Base-by-base conservation (phyloP, 2,797 vertebrate genomes). In the Gymnothorax javanicus region DNA sequence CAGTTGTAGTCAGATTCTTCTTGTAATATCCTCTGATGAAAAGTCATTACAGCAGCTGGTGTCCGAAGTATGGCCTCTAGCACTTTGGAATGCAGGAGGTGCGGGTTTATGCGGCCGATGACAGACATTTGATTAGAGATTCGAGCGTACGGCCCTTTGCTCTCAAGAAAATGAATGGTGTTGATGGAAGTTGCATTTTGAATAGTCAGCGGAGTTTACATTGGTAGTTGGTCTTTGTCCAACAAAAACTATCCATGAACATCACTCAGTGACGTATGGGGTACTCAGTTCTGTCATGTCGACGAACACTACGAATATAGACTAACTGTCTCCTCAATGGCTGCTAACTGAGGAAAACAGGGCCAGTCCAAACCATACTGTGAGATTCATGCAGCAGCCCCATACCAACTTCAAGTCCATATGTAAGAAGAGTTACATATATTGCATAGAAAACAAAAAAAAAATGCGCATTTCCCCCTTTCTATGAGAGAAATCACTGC, bases 61-160 rank as follows among this genome's bases (percentile, higher is more conserved):
- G 62, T 50, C 17, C 52, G 77, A 50, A 25, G 43, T 56, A 25
- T 81, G 83, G 57, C 57, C 62, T 17, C 59, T 27, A 81, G 43
- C 69, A 56, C 88, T 82, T 84, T 87, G 91, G 91, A 92, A 91
- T 87, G 89, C 89, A 86, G 87, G 73, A 87, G 23, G 83, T 88
- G 88, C 85, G 90, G 87, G 33, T 91, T 91, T 91, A 87, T 90
- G 82, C 84, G 88, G 69, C 83, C 13, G 89, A 90, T 93, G 91
- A 94, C 90, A 92, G 92, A 90, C 79, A 58, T 90, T 92, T 94
- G 89, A 94, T 94, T 89, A 91, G 91, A 89, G 87, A 89, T 91
- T 90, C 90, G 81, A 4, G 83, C 87, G 75, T 84, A 89, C 86
- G 85, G 88, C 88, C 87, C 85, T 88, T 86, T 58, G 85, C 84